Percentiles rank a stretch among this genome's conserved stretches.
Conservation (phyloP, 64 coral and sea anemone genomes). For the Trachythela sp. region DNA sequence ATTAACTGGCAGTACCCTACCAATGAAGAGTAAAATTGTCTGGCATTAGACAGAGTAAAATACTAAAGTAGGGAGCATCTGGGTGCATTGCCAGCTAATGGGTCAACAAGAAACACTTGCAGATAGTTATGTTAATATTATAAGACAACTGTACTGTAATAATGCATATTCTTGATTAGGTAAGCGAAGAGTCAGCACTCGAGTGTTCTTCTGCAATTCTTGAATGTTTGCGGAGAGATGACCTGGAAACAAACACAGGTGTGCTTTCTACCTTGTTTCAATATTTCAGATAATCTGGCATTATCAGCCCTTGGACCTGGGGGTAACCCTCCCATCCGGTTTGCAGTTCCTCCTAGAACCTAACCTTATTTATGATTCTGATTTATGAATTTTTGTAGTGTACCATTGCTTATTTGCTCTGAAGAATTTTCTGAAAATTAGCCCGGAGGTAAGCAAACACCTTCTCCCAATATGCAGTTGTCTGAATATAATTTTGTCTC, state of each 20-base stretch:
- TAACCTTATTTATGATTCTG: background rate
- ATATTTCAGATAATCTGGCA: background rate
- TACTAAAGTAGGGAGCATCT: background rate
- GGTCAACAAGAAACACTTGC: too few species aligned
- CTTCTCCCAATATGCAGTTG: background rate
- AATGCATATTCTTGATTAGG: background rate
- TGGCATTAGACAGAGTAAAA: too few species aligned
- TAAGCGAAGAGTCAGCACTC: background rate
- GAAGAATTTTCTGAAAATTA: conserved; percentile 22
- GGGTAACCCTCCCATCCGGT: too few species aligned
- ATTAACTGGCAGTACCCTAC: too few species aligned
- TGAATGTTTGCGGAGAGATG: background rate
- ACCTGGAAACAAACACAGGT: background rate
- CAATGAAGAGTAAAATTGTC: too few species aligned
- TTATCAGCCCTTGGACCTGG: too few species aligned
- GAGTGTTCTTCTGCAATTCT: background rate
- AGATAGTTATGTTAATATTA: too few species aligned
- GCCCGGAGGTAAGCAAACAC: background rate
- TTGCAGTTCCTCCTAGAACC: too few species aligned
- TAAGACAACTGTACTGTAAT: too few species aligned
- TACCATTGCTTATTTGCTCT: conserved; percentile 16
- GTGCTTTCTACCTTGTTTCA: background rate
- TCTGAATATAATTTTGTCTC: background rate
- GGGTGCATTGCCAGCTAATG: too few species aligned
- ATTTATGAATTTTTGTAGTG: background rate